These are phyloP conservation scores for Scelioninae gen. 2 DNA, from an alignment of 2,888 invertebrate species.

Conservation along the genomic window DNA sequence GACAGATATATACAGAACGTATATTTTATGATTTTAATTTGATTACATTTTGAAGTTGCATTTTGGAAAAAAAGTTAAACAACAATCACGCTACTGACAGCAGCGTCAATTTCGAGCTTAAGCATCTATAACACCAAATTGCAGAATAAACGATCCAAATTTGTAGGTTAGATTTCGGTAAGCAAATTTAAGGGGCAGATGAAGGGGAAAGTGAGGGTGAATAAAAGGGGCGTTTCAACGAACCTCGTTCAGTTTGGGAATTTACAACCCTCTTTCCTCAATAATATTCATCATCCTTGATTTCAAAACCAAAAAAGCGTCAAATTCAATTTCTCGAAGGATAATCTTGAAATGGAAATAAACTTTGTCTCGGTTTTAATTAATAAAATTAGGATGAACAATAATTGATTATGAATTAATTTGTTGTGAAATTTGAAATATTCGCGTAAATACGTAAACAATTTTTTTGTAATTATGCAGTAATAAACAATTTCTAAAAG, in stretches of 20 bases:
- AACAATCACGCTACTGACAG: too few species aligned
- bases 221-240: constrained; percentile 41
- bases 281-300: constrained; percentile 25
- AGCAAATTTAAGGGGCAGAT: constrained; percentile 36
- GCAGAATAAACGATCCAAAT: constrained; percentile 10
- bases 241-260: constrained; percentile 28
- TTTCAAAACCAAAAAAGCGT: neutral
- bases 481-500: too few species aligned
- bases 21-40: too few species aligned
- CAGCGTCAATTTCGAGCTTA: neutral
- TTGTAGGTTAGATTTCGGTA: constrained; percentile 44
- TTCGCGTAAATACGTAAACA: too few species aligned
- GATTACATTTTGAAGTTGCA: too few species aligned
- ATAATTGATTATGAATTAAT: too few species aligned
- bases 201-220: constrained; percentile 40
- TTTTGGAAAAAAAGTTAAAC: too few species aligned
- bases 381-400: too few species aligned
- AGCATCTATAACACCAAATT: neutral
- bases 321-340: constrained; percentile 7
- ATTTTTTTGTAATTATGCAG: too few species aligned
- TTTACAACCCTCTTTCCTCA: constrained; percentile 36
- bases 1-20: too few species aligned
- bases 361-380: too few species aligned
- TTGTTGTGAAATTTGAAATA: too few species aligned
- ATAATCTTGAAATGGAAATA: neutral